phyloP scores from a whole-genome alignment of 2,113 vertebrate species.

The Anoplopoma fimbria region DNA sequence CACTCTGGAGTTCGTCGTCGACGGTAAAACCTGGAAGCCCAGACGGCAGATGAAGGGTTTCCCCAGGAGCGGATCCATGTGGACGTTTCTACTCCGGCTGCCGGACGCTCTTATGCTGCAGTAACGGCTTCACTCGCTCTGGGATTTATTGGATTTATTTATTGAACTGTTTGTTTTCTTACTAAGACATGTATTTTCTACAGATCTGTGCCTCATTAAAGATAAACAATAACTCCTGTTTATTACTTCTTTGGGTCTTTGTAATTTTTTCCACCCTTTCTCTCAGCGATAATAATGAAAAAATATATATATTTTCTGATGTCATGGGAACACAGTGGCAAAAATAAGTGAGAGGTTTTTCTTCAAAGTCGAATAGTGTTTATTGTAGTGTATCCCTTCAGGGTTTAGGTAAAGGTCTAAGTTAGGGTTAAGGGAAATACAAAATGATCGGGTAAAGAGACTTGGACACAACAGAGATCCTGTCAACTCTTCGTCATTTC shows the following conservation, averaged over 20 bases:
- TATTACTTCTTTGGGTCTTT: neutral
- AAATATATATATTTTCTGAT: neutral
- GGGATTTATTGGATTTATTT: neutral
- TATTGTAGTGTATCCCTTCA: neutral
- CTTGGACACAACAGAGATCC: too few relatives aligned
- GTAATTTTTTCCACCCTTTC: neutral
- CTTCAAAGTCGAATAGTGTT: neutral
- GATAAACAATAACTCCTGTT: neutral
- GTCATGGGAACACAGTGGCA: neutral
- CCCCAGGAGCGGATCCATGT: conserved; percentile 88
- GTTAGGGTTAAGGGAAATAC: neutral
- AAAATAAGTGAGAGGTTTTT: neutral
- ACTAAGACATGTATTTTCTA: neutral
- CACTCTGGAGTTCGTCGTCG: conserved; percentile 86
- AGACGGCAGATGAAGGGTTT: conserved; percentile 88
- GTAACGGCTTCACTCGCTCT: neutral
- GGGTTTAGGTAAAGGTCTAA: neutral
- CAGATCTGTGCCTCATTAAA: neutral
- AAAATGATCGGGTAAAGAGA: neutral
- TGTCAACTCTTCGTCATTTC: neutral
- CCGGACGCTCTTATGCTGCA: conserved; percentile 51
- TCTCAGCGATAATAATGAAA: neutral
- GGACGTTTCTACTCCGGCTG: conserved; percentile 89
- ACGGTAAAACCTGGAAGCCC: conserved; percentile 85
- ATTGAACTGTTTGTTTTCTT: too few relatives aligned